A percentile compares a stretch with the other conserved stretches of the same genome.
Conservation (phyloP, 92 coral and sea anemone species). For the Phenganax marumi region DNA sequence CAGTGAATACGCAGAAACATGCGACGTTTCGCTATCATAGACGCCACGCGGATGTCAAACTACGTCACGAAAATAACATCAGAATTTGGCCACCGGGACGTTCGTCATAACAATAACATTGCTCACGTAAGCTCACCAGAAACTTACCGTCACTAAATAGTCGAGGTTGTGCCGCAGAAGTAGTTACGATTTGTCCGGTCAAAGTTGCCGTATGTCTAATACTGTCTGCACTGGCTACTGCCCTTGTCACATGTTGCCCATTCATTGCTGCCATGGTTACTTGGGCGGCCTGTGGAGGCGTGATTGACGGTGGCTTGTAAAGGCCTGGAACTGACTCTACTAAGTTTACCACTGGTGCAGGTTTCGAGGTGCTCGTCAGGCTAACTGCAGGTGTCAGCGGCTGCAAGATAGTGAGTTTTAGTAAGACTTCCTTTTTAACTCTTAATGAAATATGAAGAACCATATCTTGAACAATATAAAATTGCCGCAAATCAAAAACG, state of each 20-base stretch:
- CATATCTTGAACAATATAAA: background rate
- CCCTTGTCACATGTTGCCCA: background rate
- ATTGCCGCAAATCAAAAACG: background rate
- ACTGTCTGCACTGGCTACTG: background rate
- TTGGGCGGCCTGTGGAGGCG: background rate
- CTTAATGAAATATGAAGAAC: background rate
- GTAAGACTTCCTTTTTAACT: too few relatives aligned
- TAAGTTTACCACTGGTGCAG: background rate
- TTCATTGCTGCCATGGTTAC: too few relatives aligned
- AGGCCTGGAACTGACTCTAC: conserved; percentile 16
- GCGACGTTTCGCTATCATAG: too few relatives aligned
- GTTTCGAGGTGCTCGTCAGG: background rate
- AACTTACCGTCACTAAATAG: conserved; percentile 25
- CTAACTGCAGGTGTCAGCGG: conserved; percentile 2
- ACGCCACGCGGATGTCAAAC: background rate
- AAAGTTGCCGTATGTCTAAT: background rate
- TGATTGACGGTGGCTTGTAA: conserved; percentile 19
- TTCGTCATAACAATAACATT: background rate
- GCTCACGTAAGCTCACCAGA: background rate
- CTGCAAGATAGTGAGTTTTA: background rate
- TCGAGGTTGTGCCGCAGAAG: conserved; percentile 27
- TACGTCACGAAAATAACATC: background rate
- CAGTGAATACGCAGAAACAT: too few relatives aligned
- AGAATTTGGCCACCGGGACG: too few relatives aligned
- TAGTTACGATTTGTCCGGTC: conserved; percentile 9